A percentile compares a stretch with the other conserved stretches of the same genome.
Evolutionary conservation across 2,113 vertebrate genomes (phyloP).

Genomic region (Mesembrinibis cayennensis): DNA sequence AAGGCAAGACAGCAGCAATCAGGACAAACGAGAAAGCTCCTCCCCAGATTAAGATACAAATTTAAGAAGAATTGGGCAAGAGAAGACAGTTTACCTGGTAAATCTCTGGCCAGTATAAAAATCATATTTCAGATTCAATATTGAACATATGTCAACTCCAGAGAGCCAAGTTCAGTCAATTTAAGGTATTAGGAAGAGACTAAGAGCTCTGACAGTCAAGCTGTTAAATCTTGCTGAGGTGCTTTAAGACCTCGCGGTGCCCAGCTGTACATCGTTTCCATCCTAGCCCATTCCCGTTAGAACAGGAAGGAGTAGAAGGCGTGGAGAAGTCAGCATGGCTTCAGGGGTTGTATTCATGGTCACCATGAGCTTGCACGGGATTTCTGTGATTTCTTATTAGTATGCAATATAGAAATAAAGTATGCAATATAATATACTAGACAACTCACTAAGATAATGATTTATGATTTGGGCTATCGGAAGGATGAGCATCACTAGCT

Average conservation of each 20-base stretch:
- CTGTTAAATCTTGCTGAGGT: constrained; percentile 20
- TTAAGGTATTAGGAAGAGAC: background rate
- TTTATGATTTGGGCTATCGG: background rate
- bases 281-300: background rate
- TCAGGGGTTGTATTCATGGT: background rate
- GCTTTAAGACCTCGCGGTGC: background rate
- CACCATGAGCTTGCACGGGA: background rate
- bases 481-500: background rate
- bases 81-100: background rate
- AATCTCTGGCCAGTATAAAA: background rate
- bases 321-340: background rate
- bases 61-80: background rate
- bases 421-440: background rate
- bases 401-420: background rate
- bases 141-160: background rate
- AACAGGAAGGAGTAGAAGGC: background rate
- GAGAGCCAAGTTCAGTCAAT: background rate
- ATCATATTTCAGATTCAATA: constrained; percentile 12
- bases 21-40: background rate
- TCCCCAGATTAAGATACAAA: background rate
- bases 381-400: background rate
- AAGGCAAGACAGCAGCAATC: background rate
- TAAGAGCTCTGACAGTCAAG: constrained; percentile 2
- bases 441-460: background rate
- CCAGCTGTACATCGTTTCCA: background rate